phyloP scores from a whole-genome alignment of 2,113 vertebrate genomes.

The Coryphaenoides rupestris region DNA sequence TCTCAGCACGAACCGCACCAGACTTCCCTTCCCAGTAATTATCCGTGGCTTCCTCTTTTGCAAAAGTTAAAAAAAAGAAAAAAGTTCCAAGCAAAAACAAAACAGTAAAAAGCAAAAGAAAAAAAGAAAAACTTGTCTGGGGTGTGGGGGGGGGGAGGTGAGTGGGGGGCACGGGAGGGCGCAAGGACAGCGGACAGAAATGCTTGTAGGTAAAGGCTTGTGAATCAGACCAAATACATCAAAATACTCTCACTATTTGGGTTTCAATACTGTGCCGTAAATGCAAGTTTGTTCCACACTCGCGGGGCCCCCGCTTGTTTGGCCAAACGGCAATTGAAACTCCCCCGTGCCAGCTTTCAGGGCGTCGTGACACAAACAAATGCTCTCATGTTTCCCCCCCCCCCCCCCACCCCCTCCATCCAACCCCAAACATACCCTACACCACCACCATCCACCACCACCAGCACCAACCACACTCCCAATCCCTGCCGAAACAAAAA shows the following conservation, averaged over 20 bases:
- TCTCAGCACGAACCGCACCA: slow-evolving; percentile 46
- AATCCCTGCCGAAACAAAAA: slow-evolving; percentile 19
- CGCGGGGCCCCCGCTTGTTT: slow-evolving; percentile 47
- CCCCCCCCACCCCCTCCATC: slow-evolving; percentile 35
- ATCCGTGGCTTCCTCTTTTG: slow-evolving; percentile 52
- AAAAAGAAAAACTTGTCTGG: neutral
- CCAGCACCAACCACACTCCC: slow-evolving; percentile 10
- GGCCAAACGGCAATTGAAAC: slow-evolving; percentile 54
- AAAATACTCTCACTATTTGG: slow-evolving; percentile 72
- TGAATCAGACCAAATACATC: slow-evolving; percentile 65
- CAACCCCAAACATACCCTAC: neutral
- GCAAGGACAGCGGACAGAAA: slow-evolving; percentile 36
- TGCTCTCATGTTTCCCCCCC: slow-evolving; percentile 65
- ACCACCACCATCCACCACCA: too few relatives aligned
- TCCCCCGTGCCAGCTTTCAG: slow-evolving; percentile 48
- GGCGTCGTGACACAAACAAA: slow-evolving; percentile 63
- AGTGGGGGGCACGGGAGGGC: too few relatives aligned
- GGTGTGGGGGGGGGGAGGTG: too few relatives aligned
- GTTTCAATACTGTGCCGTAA: slow-evolving; percentile 68
- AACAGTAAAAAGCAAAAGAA: slow-evolving; percentile 34
- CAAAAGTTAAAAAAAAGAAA: neutral
- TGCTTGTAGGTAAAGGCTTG: slow-evolving; percentile 56
- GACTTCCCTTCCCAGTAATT: slow-evolving; percentile 44
- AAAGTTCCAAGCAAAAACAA: slow-evolving; percentile 45
- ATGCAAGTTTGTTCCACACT: slow-evolving; percentile 65